A percentile compares a stretch with the other conserved stretches of the same genome.
These are phyloP conservation scores for Bicyclus anynana DNA, from an alignment of 1,140 invertebrate species.

Conservation along the genomic window DNA sequence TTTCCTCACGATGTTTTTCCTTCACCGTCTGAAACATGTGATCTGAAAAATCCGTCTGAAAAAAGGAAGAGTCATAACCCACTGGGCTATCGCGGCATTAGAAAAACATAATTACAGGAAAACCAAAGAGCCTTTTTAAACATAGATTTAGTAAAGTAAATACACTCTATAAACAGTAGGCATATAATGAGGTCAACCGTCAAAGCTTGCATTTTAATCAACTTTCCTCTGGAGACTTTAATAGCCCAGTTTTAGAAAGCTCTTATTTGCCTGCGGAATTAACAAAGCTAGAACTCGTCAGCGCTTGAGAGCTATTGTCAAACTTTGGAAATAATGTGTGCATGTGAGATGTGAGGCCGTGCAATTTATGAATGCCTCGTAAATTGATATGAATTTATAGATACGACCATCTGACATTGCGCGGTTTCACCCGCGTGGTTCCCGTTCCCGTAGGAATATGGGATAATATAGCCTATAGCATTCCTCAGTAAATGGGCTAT, in stretches of 20 bases:
- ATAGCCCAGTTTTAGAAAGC: constrained; percentile 3
- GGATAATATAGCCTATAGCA: too few species aligned
- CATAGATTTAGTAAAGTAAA: not conserved
- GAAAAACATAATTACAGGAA: not conserved
- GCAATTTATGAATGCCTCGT: not conserved
- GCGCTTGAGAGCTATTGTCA: constrained; percentile 5
- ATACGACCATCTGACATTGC: too few species aligned
- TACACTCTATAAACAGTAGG: not conserved
- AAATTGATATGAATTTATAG: not conserved
- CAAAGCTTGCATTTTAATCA: constrained; percentile 4
- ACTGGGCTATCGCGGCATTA: too few species aligned
- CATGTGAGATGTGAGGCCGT: not conserved
- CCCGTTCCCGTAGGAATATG: too few species aligned
- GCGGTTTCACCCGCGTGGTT: too few species aligned
- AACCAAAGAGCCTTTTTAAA: not conserved
- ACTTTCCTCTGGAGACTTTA: constrained; percentile 5
- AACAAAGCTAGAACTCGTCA: constrained; percentile 7
- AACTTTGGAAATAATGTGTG: constrained; percentile 5
- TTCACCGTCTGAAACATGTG: too few species aligned
- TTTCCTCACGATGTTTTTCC: too few species aligned
- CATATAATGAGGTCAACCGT: not conserved
- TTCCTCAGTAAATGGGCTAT: too few species aligned
- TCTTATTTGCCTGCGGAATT: constrained; percentile 5
- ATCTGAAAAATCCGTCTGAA: too few species aligned
- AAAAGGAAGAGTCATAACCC: too few species aligned